Percentiles rank a stretch among this genome's conserved stretches.
These are phyloP conservation scores for Chalcosyrphus nemorum DNA, from an alignment of 2,888 invertebrate genomes.

Conservation along the genomic window DNA sequence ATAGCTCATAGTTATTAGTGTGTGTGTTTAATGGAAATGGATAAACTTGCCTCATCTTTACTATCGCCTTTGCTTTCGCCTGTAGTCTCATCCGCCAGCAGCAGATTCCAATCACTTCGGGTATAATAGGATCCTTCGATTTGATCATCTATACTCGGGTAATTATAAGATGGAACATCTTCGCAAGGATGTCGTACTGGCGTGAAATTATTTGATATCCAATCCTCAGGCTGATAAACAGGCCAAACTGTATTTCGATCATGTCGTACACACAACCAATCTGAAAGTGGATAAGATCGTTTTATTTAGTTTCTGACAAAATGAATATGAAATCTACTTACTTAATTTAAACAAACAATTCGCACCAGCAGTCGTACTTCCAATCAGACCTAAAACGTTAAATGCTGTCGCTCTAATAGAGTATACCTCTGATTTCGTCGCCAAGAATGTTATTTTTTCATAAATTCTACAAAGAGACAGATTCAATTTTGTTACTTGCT, in stretches of 20 bases:
- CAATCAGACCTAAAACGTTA: slow-evolving; percentile 90
- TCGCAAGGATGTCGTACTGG: slow-evolving; percentile 82
- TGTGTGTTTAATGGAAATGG: slow-evolving; percentile 12
- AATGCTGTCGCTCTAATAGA: slow-evolving; percentile 95
- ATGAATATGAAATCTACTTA: slow-evolving; percentile 76
- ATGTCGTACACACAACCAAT: slow-evolving; percentile 90
- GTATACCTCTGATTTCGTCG: slow-evolving; percentile 91
- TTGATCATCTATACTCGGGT: slow-evolving; percentile 80
- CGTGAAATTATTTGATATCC: slow-evolving; percentile 82
- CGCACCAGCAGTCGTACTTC: slow-evolving; percentile 92
- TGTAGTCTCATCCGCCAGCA: slow-evolving; percentile 77
- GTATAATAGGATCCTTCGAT: slow-evolving; percentile 80
- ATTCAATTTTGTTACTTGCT: not conserved
- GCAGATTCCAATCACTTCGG: slow-evolving; percentile 80
- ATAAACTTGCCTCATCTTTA: slow-evolving; percentile 47
- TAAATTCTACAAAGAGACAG: slow-evolving; percentile 77
- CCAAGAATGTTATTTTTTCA: slow-evolving; percentile 85
- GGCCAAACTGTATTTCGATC: slow-evolving; percentile 90
- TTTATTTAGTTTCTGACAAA: not conserved
- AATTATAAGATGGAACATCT: slow-evolving; percentile 81
- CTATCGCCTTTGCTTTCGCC: slow-evolving; percentile 77
- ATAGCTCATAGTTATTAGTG: slow-evolving; percentile 11
- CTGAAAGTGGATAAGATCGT: slow-evolving; percentile 77
- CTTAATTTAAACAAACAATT: slow-evolving; percentile 89
- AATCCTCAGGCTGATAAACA: slow-evolving; percentile 87